These are phyloP conservation scores for Riparia riparia DNA, from an alignment of 2,113 vertebrate genomes.

Conservation along the genomic window DNA sequence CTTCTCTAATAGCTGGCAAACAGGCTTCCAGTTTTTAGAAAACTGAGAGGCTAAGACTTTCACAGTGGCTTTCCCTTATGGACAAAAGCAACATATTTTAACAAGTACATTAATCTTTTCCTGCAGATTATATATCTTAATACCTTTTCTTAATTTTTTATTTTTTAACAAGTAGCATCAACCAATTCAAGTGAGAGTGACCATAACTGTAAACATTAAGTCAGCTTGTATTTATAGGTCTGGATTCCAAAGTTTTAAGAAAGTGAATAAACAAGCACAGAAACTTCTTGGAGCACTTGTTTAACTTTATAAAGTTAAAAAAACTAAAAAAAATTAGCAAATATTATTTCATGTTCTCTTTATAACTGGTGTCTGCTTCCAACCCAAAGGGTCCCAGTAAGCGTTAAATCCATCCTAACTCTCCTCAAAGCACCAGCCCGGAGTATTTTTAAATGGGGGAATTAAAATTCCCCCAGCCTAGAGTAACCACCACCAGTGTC, in stretches of 20 bases:
- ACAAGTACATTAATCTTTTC: not conserved
- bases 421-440: not conserved
- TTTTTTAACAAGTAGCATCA: not conserved
- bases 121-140: not conserved
- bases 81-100: not conserved
- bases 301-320: not conserved
- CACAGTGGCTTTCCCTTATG: not conserved
- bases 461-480: not conserved
- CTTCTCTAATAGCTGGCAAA: not conserved
- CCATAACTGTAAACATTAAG: not conserved
- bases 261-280: slow-evolving; percentile 23
- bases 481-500: not conserved
- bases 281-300: not conserved
- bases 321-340: not conserved
- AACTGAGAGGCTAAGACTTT: not conserved
- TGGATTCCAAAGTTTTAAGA: not conserved
- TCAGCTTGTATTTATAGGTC: slow-evolving; percentile 30
- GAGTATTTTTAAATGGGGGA: not conserved
- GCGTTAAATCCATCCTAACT: not conserved
- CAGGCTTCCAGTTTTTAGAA: not conserved
- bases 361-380: slow-evolving; percentile 2
- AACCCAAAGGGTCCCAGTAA: accelerated
- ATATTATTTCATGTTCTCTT: slow-evolving; percentile 17
- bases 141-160: not conserved
- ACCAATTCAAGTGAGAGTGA: not conserved